These are phyloP conservation scores for Leptodactylus fallax DNA, from an alignment of 2,797 vertebrate species.

Conservation along the genomic window DNA sequence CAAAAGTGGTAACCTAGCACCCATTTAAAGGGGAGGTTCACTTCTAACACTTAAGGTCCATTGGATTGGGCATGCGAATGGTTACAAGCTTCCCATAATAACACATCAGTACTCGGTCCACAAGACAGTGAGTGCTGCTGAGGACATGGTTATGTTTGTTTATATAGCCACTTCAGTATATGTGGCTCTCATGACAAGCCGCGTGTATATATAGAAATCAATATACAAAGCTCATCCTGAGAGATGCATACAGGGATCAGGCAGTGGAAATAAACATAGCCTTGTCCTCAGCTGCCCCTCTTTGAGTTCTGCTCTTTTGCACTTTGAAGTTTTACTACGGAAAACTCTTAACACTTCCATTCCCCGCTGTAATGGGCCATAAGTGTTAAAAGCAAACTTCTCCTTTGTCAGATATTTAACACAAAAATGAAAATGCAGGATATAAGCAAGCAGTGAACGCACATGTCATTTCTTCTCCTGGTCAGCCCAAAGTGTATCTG, in stretches of 20 bases:
- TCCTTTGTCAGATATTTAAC: constrained; percentile 17
- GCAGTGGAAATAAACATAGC: neutral
- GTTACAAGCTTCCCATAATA: neutral
- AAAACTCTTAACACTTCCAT: constrained; percentile 16
- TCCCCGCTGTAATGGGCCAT: neutral
- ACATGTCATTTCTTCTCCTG: neutral
- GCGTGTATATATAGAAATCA: constrained; percentile 14
- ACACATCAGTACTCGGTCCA: neutral
- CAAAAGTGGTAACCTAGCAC: constrained; percentile 37
- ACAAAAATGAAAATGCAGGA: neutral
- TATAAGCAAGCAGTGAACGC: neutral
- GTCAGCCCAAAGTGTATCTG: neutral
- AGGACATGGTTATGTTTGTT: neutral
- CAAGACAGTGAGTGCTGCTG: neutral
- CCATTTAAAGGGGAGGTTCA: neutral
- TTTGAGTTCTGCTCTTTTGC: neutral
- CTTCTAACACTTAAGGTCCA: constrained; percentile 1
- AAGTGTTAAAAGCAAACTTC: constrained; percentile 26
- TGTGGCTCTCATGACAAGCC: constrained; percentile 6
- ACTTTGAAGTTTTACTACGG: constrained; percentile 15
- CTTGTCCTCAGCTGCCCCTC: constrained; percentile 7
- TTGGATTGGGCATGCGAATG: neutral
- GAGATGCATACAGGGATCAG: neutral
- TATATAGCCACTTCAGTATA: neutral
- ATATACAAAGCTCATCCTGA: neutral